A percentile compares a stretch with the other conserved stretches of the same genome.
Conservation (phyloP, 1,140 invertebrate species). For the Brachionus koreanus region DNA sequence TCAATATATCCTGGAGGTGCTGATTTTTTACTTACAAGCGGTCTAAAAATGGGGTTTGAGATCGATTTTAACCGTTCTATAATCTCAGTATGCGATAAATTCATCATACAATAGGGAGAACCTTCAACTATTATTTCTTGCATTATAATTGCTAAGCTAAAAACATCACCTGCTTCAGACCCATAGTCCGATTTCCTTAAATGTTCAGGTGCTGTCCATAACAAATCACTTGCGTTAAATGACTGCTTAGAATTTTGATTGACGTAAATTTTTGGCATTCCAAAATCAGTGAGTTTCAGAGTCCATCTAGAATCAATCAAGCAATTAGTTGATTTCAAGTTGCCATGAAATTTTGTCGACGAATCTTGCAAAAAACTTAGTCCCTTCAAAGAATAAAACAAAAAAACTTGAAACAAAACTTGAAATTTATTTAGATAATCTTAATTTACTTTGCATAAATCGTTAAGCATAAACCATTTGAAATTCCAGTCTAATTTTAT, state of each 20-base stretch:
- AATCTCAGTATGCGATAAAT: slow-evolving; percentile 80
- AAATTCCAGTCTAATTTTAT: slow-evolving; percentile 93
- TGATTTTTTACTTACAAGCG: slow-evolving; percentile 85
- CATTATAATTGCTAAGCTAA: slow-evolving; percentile 84
- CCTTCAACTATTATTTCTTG: slow-evolving; percentile 81
- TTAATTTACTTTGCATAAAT: slow-evolving; percentile 72
- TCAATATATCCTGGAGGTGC: slow-evolving; percentile 87
- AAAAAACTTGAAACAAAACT: background rate
- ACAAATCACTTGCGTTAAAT: slow-evolving; percentile 67
- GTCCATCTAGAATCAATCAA: slow-evolving; percentile 83
- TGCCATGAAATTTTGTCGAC: slow-evolving; percentile 72
- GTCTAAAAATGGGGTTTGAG: slow-evolving; percentile 81
- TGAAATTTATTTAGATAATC: background rate
- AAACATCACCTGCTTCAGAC: slow-evolving; percentile 78
- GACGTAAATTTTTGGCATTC: slow-evolving; percentile 58
- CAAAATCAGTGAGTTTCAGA: slow-evolving; percentile 78
- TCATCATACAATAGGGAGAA: slow-evolving; percentile 80
- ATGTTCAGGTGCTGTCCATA: slow-evolving; percentile 86
- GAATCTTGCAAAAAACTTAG: slow-evolving; percentile 77
- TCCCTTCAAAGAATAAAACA: no score
- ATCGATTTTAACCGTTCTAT: slow-evolving; percentile 75
- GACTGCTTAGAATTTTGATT: slow-evolving; percentile 54
- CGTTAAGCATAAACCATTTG: slow-evolving; percentile 80
- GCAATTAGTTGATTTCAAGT: slow-evolving; percentile 75
- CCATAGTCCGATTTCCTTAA: slow-evolving; percentile 68